Conservation (phyloP, 2,797 vertebrate genomes). For the Takifugu ocellatus region DNA sequence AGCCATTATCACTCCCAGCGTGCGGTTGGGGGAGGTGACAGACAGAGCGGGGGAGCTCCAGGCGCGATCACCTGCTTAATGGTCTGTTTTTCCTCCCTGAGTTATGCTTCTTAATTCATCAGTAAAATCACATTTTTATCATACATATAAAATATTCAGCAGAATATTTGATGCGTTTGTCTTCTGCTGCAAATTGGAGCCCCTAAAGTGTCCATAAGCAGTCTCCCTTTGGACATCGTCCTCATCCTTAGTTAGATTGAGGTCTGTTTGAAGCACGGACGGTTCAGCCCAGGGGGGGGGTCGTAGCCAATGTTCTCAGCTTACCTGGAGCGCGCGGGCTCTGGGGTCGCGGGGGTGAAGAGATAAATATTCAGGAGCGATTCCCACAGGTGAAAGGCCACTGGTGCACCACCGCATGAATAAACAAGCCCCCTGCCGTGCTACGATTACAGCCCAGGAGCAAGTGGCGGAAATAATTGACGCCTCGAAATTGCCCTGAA, state of each 20-base stretch:
- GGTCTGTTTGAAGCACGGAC: background rate
- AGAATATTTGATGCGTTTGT: too few relatives aligned
- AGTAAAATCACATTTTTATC: conserved; percentile 9
- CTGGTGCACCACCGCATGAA: conserved; percentile 73
- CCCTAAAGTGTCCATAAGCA: too few relatives aligned
- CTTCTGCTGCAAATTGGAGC: too few relatives aligned
- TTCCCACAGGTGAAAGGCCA: conserved; percentile 65
- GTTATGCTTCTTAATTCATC: conserved; percentile 1
- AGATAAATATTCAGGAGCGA: conserved; percentile 75
- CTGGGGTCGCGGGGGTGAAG: conserved; percentile 34
- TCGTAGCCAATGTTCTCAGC: conserved; percentile 11
- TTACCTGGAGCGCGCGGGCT: conserved; percentile 27
- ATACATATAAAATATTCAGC: background rate
- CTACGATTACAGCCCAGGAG: conserved; percentile 74
- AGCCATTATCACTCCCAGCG: conserved; percentile 71
- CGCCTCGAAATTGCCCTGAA: conserved; percentile 60
- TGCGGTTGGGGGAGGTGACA: conserved; percentile 43
- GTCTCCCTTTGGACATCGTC: too few relatives aligned
- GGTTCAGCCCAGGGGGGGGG: conserved; percentile 21
- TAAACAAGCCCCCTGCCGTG: conserved; percentile 73
- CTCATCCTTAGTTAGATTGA: too few relatives aligned
- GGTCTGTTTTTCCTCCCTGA: conserved; percentile 2
- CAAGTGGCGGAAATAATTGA: conserved; percentile 74
- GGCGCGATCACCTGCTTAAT: conserved; percentile 42
- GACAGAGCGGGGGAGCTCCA: conserved; percentile 32